Evolutionary conservation across 1,140 invertebrate genomes (phyloP), one percentile per base, ranked within the genome.

Genomic region (Scaptomyza montana): DNA sequence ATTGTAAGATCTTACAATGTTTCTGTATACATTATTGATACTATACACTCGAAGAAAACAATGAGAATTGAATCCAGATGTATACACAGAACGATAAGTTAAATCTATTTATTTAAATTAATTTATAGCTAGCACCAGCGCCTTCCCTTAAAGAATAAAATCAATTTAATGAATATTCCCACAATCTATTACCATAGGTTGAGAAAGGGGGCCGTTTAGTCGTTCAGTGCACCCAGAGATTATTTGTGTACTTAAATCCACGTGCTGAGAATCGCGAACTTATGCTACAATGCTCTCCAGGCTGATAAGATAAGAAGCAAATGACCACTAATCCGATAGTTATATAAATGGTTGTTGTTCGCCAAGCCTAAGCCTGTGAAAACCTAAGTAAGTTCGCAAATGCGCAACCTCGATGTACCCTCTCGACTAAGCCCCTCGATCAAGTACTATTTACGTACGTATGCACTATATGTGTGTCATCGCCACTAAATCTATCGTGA

Each of bases 261-360:
- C 68, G 63, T 67, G 69, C 49, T 54, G 69, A 13, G 66, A 69
- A 69, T 54, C 55, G 30, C 50, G 21, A 69, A 69, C 50, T 63
- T 63, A 69, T 60, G 64, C 33, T 57, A 30, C 33, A 46, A 12
- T 45, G 33, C 33, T 36, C 33, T 36, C 33, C 33, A 1, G 21
- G 33, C 36, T 49, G 69, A 72, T 72, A 67, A 72, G 63, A 67
- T 72, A 60, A 46, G 41, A 7, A 36, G 39, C 43, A 41, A 59
- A 46, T 51, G 2, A 5, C 16, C 21, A 41, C 55, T 72, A 72
- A 72, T 72, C 63, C 69, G 21, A 51, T 16, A 4, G 51, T 41
- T 12, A 62, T n/a, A 62, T 61, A 55, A 19, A 10, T 51, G 56
- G 68, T 59, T 71, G 21, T 57, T 51, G 30, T 33, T 33, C 50